Base-by-base conservation (phyloP, 1,140 invertebrate genomes). In the Drosophila mauritiana region DNA sequence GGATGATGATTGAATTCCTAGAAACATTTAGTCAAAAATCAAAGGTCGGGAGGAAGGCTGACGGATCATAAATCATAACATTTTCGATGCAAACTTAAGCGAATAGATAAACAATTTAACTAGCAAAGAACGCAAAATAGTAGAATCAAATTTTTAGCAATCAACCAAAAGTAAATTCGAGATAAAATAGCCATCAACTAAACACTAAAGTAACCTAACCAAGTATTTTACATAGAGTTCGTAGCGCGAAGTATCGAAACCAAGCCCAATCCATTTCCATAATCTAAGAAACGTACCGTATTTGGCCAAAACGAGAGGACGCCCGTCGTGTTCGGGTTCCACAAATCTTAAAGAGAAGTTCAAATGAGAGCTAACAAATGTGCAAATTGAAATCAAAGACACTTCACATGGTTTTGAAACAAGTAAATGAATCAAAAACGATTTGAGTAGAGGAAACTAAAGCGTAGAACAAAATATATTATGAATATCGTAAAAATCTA, bases 351-450 rank as follows among this genome's bases (percentile, higher is more conserved):
- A 69, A 40, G 17, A 48, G 8, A 37, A 37, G 51, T 55, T 40
- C 34, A 74, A 63, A 73, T n/a, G 25, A 59, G 43, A 77, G 64
- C 55, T 62, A 82, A 85, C 63, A 83, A 78, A 85, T 85, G 82
- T 88, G 82, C 78, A 88, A 86, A 88, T 49, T 75, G 46, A 82
- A 85, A 85, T 86, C 78, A 86, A 85, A 88, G 74, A 83, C 57
- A 85, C 74, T 88, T 83, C 42, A 76, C 49, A 77, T 65, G 83
- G 61, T 85, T 88, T 86, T 86, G 53, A 81, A 72, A 53, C 39
- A 72, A 56, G 64, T 49, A 73, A 73, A 48, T 63, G 34, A 78
- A 76, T 68, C 74, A 77, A 78, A 69, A 59, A 59, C 34, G 53
- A 67, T 76, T 76, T 76, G 54, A 67, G 61, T 74, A 78, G 52